phyloP scores from a whole-genome alignment of 1,140 invertebrate genomes.

The Pogonomyrmex californicus region DNA sequence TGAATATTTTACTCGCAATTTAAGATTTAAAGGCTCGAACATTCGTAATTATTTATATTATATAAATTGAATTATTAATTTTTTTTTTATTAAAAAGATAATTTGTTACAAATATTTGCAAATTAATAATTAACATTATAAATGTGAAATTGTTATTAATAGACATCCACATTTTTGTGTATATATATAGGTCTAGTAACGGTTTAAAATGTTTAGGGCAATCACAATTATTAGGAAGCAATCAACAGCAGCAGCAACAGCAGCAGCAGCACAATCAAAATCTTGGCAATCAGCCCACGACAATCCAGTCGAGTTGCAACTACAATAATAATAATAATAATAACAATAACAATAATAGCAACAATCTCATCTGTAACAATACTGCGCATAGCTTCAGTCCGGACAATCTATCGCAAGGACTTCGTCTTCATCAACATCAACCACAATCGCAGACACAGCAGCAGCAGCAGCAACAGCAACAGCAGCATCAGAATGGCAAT shows the following conservation, averaged over 20 bases:
- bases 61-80: not conserved
- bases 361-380: constrained; percentile 78
- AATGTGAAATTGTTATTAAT: constrained; percentile 10
- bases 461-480: constrained; percentile 73
- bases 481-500: constrained; percentile 70
- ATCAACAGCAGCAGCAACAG: constrained; percentile 75
- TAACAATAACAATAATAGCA: constrained; percentile 76
- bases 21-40: not conserved
- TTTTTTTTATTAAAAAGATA: not conserved
- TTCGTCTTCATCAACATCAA: constrained; percentile 74
- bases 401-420: constrained; percentile 82
- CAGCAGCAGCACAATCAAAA: constrained; percentile 80
- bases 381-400: constrained; percentile 75
- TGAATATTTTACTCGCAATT: constrained; percentile 58
- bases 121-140: not conserved
- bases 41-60: not conserved
- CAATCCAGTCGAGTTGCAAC: constrained; percentile 75
- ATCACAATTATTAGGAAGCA: constrained; percentile 81
- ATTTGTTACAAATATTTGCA: not conserved
- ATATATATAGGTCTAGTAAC: not conserved
- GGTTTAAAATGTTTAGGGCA: constrained; percentile 78
- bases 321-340: constrained; percentile 78
- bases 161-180: not conserved
- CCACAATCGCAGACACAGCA: constrained; percentile 75
- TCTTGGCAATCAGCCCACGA: constrained; percentile 69